Evolutionary conservation across 2,888 invertebrate genomes (phyloP).

Genomic region (Ormyrus pomaceus): DNA sequence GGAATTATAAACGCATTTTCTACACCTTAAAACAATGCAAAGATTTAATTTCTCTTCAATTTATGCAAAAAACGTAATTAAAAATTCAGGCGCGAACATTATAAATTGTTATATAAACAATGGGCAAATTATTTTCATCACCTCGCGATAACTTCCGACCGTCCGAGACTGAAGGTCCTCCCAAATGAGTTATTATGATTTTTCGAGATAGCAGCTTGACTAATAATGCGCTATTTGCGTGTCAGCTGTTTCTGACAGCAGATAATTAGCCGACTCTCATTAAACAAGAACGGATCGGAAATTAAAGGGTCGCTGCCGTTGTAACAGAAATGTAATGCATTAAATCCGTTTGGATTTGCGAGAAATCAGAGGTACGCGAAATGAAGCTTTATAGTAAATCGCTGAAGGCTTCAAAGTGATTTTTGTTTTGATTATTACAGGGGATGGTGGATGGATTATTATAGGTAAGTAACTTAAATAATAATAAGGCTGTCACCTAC

Average conservation of each 20-base stretch:
- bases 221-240: slow-evolving; percentile 23
- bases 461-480: too few species aligned
- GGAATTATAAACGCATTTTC: too few species aligned
- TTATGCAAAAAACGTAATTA: neutral
- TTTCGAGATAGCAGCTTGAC: slow-evolving; percentile 25
- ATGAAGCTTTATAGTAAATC: too few species aligned
- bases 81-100: neutral
- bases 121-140: slow-evolving; percentile 40
- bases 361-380: too few species aligned
- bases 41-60: neutral
- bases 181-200: slow-evolving; percentile 24
- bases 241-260: slow-evolving; percentile 20
- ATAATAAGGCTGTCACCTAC: too few species aligned
- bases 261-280: slow-evolving; percentile 23
- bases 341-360: too few species aligned
- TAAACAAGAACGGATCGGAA: slow-evolving; percentile 11
- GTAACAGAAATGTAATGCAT: neutral
- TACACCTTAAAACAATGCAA: neutral
- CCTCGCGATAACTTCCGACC: slow-evolving; percentile 36
- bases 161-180: slow-evolving; percentile 29
- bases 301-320: slow-evolving; percentile 6
- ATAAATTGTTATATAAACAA: slow-evolving; percentile 36
- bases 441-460: too few species aligned
- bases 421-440: too few species aligned
- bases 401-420: too few species aligned